These are phyloP conservation scores for Rambutsinella grinnellia DNA, from an alignment of 2,888 invertebrate genomes.

Conservation along the genomic window DNA sequence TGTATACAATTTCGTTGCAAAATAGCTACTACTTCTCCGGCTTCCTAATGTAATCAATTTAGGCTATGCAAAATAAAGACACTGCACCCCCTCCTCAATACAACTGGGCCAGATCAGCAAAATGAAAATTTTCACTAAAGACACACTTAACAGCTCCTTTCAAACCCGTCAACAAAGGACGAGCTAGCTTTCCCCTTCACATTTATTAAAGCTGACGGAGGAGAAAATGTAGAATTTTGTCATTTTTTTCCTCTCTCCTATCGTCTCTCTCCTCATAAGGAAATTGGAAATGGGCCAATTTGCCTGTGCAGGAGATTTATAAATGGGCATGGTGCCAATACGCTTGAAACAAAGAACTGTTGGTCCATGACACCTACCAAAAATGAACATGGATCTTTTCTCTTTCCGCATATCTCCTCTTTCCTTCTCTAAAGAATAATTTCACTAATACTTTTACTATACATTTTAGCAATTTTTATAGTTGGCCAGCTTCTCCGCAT, in stretches of 20 bases:
- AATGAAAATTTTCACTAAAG: no score
- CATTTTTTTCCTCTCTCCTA: no score
- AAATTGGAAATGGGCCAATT: conserved; percentile 64
- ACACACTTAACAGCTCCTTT: no score
- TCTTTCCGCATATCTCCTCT: no score
- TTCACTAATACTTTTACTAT: neutral
- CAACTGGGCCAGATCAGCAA: no score
- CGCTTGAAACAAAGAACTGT: conserved; percentile 25
- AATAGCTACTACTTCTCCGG: no score
- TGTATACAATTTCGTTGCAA: no score
- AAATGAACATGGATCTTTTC: conserved; percentile 26
- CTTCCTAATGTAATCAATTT: no score
- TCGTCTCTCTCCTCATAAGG: conserved; percentile 51
- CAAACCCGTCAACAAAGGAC: no score
- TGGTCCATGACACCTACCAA: conserved; percentile 42
- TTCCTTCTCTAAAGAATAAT: neutral
- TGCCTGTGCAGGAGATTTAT: conserved; percentile 44
- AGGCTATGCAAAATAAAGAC: no score
- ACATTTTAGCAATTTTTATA: neutral
- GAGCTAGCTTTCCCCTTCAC: no score
- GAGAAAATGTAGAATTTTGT: conserved; percentile 45
- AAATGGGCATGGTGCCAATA: conserved; percentile 39
- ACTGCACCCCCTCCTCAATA: no score
- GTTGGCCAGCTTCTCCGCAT: neutral
- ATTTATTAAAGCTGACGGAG: conserved; percentile 31